phyloP scores from a whole-genome alignment of 2,113 vertebrate species.

The Anarhynchus alexandrinus region DNA sequence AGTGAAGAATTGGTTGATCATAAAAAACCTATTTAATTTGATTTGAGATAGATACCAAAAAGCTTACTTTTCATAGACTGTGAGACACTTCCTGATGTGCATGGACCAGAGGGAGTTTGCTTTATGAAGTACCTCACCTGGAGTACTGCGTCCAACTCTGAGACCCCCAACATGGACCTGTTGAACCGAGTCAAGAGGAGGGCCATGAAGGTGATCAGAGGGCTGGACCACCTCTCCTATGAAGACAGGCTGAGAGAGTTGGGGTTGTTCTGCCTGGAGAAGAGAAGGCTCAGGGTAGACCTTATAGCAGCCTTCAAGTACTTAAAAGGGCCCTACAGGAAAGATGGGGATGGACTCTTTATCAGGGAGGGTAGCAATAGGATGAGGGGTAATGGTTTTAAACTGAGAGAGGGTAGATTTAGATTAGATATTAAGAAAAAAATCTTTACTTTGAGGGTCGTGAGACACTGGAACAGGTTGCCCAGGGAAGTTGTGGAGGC shows the following conservation, averaged over 20 bases:
- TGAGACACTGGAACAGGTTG: neutral
- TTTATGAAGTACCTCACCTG: neutral
- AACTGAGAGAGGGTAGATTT: neutral
- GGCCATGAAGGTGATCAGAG: neutral
- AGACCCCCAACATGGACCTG: neutral
- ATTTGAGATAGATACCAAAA: neutral
- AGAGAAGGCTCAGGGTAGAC: neutral
- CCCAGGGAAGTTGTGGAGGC: neutral
- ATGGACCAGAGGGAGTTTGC: neutral
- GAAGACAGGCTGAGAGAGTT: neutral
- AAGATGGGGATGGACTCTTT: neutral
- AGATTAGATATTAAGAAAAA: neutral
- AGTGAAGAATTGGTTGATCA: neutral
- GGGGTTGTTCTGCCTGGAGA: neutral
- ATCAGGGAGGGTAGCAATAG: neutral
- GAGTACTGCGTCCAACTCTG: neutral
- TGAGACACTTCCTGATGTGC: neutral
- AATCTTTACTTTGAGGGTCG: neutral
- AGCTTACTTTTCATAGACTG: neutral
- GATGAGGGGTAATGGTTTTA: neutral
- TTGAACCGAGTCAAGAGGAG: neutral
- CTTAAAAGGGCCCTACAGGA: neutral
- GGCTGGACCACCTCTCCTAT: neutral
- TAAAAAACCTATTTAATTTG: neutral
- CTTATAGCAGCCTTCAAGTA: neutral